phyloP scores from a whole-genome alignment of 2,888 invertebrate genomes.

The Caprella mutica region DNA sequence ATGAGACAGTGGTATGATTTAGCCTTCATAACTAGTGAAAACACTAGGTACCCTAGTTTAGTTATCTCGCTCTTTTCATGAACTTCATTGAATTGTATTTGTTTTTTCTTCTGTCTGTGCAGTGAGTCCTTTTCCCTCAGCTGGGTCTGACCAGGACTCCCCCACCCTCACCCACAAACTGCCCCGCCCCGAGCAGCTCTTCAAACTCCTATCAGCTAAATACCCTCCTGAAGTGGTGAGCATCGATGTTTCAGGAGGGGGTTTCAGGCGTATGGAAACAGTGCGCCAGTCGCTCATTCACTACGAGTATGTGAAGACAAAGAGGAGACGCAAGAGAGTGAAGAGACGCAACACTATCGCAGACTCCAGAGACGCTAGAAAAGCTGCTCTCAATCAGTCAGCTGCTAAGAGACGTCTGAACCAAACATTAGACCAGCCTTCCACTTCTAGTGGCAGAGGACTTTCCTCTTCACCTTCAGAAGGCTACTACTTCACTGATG shows the following conservation, averaged over 20 bases:
- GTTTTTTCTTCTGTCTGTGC: too few species aligned
- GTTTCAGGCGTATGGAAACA: slow-evolving; percentile 78
- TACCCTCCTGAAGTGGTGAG: slow-evolving; percentile 78
- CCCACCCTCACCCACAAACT: slow-evolving; percentile 30
- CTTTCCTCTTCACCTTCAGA: slow-evolving; percentile 21
- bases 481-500: slow-evolving; percentile 2
- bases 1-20: too few species aligned
- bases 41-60: too few species aligned
- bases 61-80: too few species aligned
- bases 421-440: slow-evolving; percentile 21
- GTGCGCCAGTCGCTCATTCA: slow-evolving; percentile 70
- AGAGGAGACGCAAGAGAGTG: slow-evolving; percentile 33
- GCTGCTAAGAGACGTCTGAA: too few species aligned
- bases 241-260: slow-evolving; percentile 76
- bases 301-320: not conserved
- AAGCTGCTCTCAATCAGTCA: too few species aligned
- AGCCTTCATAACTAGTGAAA: too few species aligned
- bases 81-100: too few species aligned
- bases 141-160: not conserved
- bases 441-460: slow-evolving; percentile 24
- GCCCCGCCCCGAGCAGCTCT: slow-evolving; percentile 38
- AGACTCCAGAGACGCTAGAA: slow-evolving; percentile 67
- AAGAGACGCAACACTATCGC: slow-evolving; percentile 65
- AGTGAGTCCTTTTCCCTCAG: too few species aligned
- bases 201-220: slow-evolving; percentile 36